A percentile compares a stretch with the other conserved stretches of the same genome.
Conservation (phyloP, 2,797 vertebrate genomes). For the Anomalospiza imberbis region DNA sequence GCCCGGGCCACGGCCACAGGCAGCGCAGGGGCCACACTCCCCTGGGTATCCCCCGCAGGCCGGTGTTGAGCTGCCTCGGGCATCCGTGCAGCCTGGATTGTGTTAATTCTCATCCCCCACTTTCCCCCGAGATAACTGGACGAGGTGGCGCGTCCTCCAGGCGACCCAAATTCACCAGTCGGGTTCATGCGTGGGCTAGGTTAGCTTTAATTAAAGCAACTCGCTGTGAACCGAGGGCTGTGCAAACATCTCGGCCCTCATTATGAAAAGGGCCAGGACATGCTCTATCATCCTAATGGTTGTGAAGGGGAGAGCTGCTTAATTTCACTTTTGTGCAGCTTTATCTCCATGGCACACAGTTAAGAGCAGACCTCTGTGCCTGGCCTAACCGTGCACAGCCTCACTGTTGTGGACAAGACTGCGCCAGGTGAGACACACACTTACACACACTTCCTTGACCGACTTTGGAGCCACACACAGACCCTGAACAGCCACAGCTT, state of each 20-base stretch:
- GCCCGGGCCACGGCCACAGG: background rate
- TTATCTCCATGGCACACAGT: background rate
- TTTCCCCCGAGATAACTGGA: background rate
- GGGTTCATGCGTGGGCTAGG: conserved; percentile 8
- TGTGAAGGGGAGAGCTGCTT: background rate
- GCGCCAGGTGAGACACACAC: fast-evolving
- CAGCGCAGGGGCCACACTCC: background rate
- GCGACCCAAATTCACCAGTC: background rate
- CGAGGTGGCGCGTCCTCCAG: background rate
- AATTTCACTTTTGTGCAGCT: conserved; percentile 8
- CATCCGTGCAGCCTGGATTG: background rate
- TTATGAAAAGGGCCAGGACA: background rate
- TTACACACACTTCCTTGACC: background rate
- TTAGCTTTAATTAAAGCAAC: conserved; percentile 1
- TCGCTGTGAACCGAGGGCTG: background rate
- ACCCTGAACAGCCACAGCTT: background rate
- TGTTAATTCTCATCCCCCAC: background rate
- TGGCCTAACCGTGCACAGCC: fast-evolving
- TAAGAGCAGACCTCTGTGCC: background rate
- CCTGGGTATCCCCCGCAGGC: background rate
- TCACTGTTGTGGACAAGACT: background rate
- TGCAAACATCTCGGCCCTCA: background rate
- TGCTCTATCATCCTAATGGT: background rate
- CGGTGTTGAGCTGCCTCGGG: background rate
- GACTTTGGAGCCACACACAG: background rate